A percentile compares a stretch with the other conserved stretches of the same genome.
Conservation (phyloP, 2,888 invertebrate species). For the Stenodera caucasica region DNA sequence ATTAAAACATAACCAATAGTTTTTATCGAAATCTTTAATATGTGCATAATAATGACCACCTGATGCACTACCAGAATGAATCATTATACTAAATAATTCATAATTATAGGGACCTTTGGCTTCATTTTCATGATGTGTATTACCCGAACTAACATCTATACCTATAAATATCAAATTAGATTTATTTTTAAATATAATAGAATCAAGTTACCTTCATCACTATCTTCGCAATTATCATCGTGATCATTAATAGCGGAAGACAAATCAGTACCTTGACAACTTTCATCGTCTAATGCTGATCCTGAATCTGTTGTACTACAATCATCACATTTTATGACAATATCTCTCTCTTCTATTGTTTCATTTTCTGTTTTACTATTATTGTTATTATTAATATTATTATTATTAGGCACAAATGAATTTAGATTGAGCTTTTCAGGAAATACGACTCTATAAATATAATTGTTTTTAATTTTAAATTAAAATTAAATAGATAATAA, state of each 20-base stretch:
- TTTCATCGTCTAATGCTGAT: conserved; percentile 68
- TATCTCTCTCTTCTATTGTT: conserved; percentile 55
- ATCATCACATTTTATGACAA: conserved; percentile 63
- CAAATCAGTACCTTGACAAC: conserved; percentile 56
- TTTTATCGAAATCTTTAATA: conserved; percentile 76
- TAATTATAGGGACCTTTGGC: conserved; percentile 74
- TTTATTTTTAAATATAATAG: conserved; percentile 7
- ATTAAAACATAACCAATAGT: conserved; percentile 86
- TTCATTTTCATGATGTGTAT: conserved; percentile 59
- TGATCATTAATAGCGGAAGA: conserved; percentile 52
- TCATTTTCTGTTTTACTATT: conserved; percentile 46
- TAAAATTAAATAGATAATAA: neutral
- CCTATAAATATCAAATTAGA: conserved; percentile 48
- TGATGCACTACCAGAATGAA: conserved; percentile 87
- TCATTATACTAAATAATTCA: conserved; percentile 89
- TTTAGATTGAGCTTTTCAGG: conserved; percentile 79
- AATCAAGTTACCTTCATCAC: conserved; percentile 60
- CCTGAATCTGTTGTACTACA: conserved; percentile 71
- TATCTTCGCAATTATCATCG: conserved; percentile 58
- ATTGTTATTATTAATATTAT: conserved; percentile 24
- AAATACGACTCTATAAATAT: conserved; percentile 71
- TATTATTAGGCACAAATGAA: conserved; percentile 61
- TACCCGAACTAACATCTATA: conserved; percentile 64
- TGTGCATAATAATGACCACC: conserved; percentile 93
- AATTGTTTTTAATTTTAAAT: neutral